A percentile compares a stretch with the other conserved stretches of the same genome.
phyloP scores from a whole-genome alignment of 2,113 vertebrate species.

The Craseonycteris thonglongyai region DNA sequence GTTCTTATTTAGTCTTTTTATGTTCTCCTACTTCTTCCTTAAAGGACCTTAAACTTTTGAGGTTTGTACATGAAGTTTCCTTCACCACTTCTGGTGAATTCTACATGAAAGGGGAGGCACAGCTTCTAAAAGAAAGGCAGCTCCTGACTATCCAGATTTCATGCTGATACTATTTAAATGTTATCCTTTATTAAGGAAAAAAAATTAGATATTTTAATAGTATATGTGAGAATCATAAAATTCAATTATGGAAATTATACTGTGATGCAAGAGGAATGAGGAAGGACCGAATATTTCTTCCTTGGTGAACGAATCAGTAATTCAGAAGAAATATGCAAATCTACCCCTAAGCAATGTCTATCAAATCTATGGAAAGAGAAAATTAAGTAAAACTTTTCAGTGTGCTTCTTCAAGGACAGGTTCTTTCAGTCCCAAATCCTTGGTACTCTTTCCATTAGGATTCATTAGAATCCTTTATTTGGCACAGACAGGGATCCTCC shows the following conservation, averaged over 20 bases:
- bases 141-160: neutral
- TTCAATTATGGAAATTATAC: conserved; percentile 10
- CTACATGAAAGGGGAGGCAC: neutral
- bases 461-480: neutral
- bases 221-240: conserved; percentile 7
- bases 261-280: neutral
- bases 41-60: neutral
- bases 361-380: conserved; percentile 7
- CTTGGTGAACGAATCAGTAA: neutral
- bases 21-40: neutral
- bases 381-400: neutral
- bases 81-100: neutral
- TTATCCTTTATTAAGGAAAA: conserved; percentile 19
- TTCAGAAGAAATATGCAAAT: neutral
- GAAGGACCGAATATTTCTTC: neutral
- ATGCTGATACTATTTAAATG: conserved; percentile 40
- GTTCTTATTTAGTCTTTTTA: neutral
- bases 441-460: neutral
- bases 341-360: neutral
- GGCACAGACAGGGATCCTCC: neutral
- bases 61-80: neutral
- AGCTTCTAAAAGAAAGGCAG: neutral
- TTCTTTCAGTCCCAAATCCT: neutral
- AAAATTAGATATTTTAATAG: conserved; percentile 14
- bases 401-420: neutral